These are phyloP conservation scores for Nixonia krombeini DNA, from an alignment of 1,140 invertebrate species.

Conservation along the genomic window DNA sequence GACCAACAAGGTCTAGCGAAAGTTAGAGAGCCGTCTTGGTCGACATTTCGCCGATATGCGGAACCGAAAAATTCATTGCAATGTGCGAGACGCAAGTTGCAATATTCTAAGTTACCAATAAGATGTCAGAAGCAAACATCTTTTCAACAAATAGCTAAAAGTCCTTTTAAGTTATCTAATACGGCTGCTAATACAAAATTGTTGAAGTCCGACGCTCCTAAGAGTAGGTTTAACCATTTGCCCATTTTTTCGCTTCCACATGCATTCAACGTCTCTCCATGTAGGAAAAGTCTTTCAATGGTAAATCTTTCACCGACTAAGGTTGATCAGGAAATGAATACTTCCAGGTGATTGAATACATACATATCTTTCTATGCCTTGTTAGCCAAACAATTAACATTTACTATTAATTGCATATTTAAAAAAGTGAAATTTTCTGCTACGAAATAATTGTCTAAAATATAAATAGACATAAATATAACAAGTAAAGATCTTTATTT, in stretches of 20 bases:
- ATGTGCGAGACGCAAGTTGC: slow-evolving; percentile 44
- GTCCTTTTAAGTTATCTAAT: slow-evolving; percentile 29
- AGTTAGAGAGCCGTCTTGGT: slow-evolving; percentile 9
- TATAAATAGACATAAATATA: no score
- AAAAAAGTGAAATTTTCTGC: no score
- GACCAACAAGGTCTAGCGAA: slow-evolving; percentile 1
- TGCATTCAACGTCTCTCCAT: slow-evolving; percentile 13
- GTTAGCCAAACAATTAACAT: no score
- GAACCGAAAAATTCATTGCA: slow-evolving; percentile 18
- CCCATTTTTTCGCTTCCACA: slow-evolving; percentile 20
- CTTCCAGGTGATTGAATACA: slow-evolving; percentile 50
- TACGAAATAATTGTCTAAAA: no score
- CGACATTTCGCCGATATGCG: slow-evolving; percentile 24
- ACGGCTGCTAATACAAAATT: neutral
- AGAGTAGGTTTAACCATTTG: slow-evolving; percentile 25
- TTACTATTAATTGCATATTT: no score
- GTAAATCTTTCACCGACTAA: slow-evolving; percentile 52
- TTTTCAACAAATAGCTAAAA: slow-evolving; percentile 27
- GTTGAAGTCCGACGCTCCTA: slow-evolving; percentile 11
- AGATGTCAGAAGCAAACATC: slow-evolving; percentile 38
- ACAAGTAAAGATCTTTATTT: no score
- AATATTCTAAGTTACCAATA: slow-evolving; percentile 37
- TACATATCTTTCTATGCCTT: no score
- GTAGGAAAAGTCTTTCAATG: slow-evolving; percentile 62
- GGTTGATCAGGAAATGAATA: slow-evolving; percentile 26